Evolutionary conservation across 2,888 invertebrate genomes (phyloP), one percentile per base, ranked within the genome.

Genomic region (Leptinotarsa juncta): DNA sequence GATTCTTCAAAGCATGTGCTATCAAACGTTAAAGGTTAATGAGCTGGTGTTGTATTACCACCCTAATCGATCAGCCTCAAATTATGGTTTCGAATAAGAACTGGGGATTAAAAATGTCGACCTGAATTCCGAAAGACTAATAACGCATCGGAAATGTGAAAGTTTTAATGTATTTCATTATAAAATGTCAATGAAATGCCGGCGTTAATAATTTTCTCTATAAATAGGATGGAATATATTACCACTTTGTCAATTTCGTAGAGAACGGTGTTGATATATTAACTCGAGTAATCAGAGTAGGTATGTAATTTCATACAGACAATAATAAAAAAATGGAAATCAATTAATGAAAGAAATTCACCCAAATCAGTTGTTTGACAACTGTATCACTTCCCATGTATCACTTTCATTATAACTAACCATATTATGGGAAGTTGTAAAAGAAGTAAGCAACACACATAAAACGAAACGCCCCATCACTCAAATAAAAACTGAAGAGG

Each of bases 121-220:
- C 32, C 70, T 49, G 49, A 42, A 62, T 32, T 62, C 42, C 32
- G 42, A 62, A 62, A 62, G 62, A 71, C 73, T 73, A 73, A 73
- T 70, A 75, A 77, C 77, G 75, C 75, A 77, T 73, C 51, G 62
- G 71, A 77, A 77, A 77, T 78, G 74, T 73, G 72, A 74, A 78
- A 74, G 67, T 72, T 73, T 77, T 73, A 76, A 76, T 72, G 72
- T 73, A 67, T 70, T 62, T 57, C 60, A 74, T 32, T 74, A 62
- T 57, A 66, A 81, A 81, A 81, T 80, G 81, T 79, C 81, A 81
- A 80, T 80, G 76, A 80, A 81, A 81, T 81, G 81, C 78, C 81
- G 76, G 69, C 70, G 70, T 69, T 73, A 77, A 77, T 81, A 73
- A 78, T 79, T 77, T 78, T 57, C 71, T 74, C 80, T 80, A 81